Percentiles rank a stretch among this genome's conserved stretches.
Evolutionary conservation across 2,113 vertebrate genomes (phyloP).

Genomic region (Thamnophis sirtalis): DNA sequence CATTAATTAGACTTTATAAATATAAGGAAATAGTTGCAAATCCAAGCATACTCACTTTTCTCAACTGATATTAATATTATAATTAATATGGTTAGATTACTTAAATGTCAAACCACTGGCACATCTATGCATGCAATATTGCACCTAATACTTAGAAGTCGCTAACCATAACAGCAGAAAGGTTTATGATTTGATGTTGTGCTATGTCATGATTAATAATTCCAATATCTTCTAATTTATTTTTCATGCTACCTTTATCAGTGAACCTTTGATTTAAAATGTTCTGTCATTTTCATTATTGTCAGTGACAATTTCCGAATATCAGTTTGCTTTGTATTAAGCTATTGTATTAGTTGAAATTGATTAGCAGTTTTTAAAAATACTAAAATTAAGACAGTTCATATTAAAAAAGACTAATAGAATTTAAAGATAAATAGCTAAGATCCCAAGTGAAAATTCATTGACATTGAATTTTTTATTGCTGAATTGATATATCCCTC

Average conservation of each 20-base stretch:
- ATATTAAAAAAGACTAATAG: neutral
- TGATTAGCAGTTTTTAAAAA: neutral
- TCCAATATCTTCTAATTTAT: neutral
- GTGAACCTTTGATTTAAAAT: neutral
- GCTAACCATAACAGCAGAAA: neutral
- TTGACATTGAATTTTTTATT: neutral
- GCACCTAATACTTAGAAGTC: neutral
- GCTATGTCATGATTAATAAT: neutral
- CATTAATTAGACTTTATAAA: neutral
- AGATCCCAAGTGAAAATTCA: neutral
- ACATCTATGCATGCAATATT: neutral
- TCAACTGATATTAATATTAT: neutral
- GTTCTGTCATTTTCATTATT: neutral
- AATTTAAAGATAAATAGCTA: neutral
- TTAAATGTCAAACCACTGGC: neutral
- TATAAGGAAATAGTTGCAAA: neutral
- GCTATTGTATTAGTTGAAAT: neutral
- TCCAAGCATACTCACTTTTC: neutral
- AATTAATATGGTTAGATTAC: neutral
- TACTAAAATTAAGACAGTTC: neutral
- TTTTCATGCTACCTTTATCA: neutral
- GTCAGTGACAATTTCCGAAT: neutral
- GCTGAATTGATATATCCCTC: neutral
- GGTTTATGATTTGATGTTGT: neutral
- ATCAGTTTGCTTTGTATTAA: constrained; percentile 1